Evolutionary conservation across 2,797 vertebrate genomes (phyloP).

Genomic region (Podarcis lilfordi): DNA sequence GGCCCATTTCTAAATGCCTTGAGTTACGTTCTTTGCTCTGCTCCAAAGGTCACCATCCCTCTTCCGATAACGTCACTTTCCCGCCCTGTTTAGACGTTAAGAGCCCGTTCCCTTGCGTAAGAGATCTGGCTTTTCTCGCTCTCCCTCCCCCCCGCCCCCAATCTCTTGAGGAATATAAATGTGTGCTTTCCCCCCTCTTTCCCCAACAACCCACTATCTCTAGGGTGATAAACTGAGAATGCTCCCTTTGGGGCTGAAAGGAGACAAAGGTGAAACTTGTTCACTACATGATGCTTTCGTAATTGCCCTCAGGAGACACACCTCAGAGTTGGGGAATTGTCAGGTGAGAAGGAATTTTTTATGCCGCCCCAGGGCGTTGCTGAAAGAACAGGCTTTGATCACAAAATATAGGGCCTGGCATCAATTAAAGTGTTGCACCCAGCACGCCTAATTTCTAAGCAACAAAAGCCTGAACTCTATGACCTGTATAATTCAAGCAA

Average conservation of each 20-base stretch:
- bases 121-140: background rate
- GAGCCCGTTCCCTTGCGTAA: rapidly evolving
- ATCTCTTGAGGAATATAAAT: conserved; percentile 11
- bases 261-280: background rate
- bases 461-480: background rate
- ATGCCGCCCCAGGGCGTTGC: background rate
- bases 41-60: conserved; percentile 34
- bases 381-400: background rate
- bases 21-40: background rate
- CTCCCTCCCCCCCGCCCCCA: too few relatives aligned
- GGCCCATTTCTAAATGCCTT: background rate
- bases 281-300: background rate
- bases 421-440: background rate
- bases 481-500: background rate
- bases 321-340: background rate
- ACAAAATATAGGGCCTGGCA: background rate
- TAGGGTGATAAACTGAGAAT: conserved; percentile 6
- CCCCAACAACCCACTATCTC: conserved; percentile 12
- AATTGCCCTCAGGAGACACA: conserved; percentile 1
- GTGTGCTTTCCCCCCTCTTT: background rate
- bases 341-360: background rate
- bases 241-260: conserved; percentile 7
- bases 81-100: background rate
- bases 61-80: background rate
- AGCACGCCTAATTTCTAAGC: background rate